Percentiles rank a stretch among this genome's conserved stretches.
Conservation (phyloP, 2,113 vertebrate genomes). For the Elephas maximus region DNA sequence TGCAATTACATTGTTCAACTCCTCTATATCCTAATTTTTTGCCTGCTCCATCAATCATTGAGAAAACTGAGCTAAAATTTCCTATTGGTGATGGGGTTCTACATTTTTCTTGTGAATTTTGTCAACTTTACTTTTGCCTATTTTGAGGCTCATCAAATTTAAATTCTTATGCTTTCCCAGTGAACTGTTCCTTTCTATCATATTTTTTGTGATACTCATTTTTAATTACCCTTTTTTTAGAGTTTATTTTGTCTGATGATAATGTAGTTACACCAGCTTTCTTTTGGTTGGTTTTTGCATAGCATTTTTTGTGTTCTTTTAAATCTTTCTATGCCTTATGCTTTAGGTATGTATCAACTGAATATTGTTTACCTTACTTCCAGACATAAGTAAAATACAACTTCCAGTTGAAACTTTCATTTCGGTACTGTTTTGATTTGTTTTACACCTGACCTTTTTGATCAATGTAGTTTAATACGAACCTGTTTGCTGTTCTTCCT, state of each 20-base stretch:
- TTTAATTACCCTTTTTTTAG: not conserved
- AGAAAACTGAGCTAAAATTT: not conserved
- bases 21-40: not conserved
- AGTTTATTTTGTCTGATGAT: not conserved
- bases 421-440: not conserved
- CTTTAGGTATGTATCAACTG: not conserved
- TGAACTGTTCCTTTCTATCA: not conserved
- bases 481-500: not conserved
- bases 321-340: conserved; percentile 16
- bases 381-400: conserved; percentile 51
- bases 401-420: conserved; percentile 18
- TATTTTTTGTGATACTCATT: not conserved
- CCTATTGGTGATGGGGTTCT: not conserved
- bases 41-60: not conserved
- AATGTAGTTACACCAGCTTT: conserved; percentile 4
- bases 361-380: conserved; percentile 29
- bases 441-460: not conserved
- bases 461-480: not conserved
- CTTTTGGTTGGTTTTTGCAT: conserved; percentile 40
- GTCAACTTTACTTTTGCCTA: not conserved
- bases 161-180: not conserved
- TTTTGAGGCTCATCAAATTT: conserved; percentile 32
- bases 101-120: not conserved
- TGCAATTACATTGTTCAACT: not conserved
- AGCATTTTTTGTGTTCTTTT: conserved; percentile 28